phyloP scores from a whole-genome alignment of 2,113 vertebrate species.

The Antechinus flavipes region DNA sequence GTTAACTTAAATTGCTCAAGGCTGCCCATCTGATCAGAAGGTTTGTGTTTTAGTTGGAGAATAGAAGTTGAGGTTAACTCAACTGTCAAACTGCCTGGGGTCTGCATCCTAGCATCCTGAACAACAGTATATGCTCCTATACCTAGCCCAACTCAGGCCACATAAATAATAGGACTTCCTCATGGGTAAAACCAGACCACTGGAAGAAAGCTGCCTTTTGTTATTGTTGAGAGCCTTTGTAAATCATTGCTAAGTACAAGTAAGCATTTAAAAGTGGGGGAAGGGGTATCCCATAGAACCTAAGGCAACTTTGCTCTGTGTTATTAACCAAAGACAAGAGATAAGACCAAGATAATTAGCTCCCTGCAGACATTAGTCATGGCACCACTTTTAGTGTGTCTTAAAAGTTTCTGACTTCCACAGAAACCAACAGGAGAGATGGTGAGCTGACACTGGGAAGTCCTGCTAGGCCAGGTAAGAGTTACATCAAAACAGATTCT shows the following conservation, averaged over 20 bases:
- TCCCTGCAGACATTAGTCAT: not conserved
- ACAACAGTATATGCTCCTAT: not conserved
- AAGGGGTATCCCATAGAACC: not conserved
- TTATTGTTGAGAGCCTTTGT: not conserved
- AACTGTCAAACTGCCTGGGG: not conserved
- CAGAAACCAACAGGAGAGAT: not conserved
- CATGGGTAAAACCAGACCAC: not conserved
- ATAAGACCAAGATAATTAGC: not conserved
- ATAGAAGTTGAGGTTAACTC: not conserved
- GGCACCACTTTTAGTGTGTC: not conserved
- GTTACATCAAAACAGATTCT: not conserved
- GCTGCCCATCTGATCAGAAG: not conserved
- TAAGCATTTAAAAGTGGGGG: not conserved
- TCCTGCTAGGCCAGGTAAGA: not conserved
- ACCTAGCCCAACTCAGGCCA: not conserved
- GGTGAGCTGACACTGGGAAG: conserved; percentile 5
- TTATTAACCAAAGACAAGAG: conserved; percentile 2
- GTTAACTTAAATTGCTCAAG: not conserved
- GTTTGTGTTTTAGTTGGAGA: not conserved
- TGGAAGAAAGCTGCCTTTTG: not conserved
- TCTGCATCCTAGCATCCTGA: not conserved
- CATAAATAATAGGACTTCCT: conserved; percentile 13
- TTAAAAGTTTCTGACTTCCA: not conserved
- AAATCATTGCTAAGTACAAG: not conserved
- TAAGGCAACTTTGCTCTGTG: not conserved